These are phyloP conservation scores for Tribolium castaneum DNA, from an alignment of 1,140 invertebrate genomes.

Conservation along the genomic window DNA sequence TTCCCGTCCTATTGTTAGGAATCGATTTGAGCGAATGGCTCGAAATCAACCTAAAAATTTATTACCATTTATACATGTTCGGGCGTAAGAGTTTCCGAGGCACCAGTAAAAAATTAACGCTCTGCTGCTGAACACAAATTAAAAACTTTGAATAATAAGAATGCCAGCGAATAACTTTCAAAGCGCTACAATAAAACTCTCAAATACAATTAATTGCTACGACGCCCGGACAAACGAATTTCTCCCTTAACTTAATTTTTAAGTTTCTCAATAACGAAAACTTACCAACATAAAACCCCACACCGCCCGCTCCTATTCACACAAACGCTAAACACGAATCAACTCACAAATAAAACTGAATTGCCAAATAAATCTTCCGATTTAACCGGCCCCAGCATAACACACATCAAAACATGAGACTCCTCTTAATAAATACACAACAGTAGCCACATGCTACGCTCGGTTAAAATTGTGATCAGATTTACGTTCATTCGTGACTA, in stretches of 20 bases:
- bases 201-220: conserved; percentile 40
- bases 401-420: background rate
- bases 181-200: conserved; percentile 41
- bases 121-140: conserved; percentile 55
- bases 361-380: background rate
- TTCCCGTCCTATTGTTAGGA: conserved; percentile 40
- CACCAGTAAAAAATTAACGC: conserved; percentile 58
- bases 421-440: background rate
- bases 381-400: background rate
- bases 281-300: conserved; percentile 20
- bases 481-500: too few relatives aligned
- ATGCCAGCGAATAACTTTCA: conserved; percentile 21
- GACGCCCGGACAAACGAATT: conserved; percentile 1
- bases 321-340: conserved; percentile 13
- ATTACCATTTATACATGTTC: conserved; percentile 57
- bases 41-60: conserved; percentile 60
- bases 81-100: conserved; percentile 51
- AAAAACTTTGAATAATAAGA: conserved; percentile 58
- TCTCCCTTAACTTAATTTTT: conserved; percentile 27
- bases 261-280: conserved; percentile 27
- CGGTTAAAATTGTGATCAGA: too few relatives aligned
- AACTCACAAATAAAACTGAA: conserved; percentile 17
- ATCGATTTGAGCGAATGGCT: conserved; percentile 43
- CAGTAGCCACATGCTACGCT: background rate
- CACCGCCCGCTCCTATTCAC: conserved; percentile 11